These are phyloP conservation scores for Gracilinanus agilis DNA, from an alignment of 2,113 vertebrate species.

Conservation along the genomic window DNA sequence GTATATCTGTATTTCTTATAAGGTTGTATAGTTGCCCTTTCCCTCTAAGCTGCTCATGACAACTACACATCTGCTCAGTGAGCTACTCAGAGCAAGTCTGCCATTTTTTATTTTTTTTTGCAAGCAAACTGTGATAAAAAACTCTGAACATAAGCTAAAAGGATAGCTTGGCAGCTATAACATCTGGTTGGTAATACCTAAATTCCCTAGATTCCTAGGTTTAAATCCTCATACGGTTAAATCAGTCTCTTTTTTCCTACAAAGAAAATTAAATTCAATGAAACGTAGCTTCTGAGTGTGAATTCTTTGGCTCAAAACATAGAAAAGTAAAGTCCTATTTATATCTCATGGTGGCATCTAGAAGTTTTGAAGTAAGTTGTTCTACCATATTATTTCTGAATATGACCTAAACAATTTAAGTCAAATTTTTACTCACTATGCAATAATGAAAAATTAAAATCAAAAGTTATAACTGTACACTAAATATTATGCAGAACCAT, in stretches of 20 bases:
- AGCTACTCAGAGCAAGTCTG: background rate
- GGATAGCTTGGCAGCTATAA: conserved; percentile 55
- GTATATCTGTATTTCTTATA: rapidly evolving
- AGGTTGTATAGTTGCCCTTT: background rate
- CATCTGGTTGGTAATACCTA: conserved; percentile 70
- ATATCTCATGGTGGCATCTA: conserved; percentile 27
- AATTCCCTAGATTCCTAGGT: conserved; percentile 66
- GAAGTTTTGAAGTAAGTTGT: conserved; percentile 46
- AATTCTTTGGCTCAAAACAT: conserved; percentile 50
- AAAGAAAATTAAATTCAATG: conserved; percentile 48
- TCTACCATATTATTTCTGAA: background rate
- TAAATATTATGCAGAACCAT: background rate
- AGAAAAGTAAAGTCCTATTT: conserved; percentile 51
- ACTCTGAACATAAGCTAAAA: conserved; percentile 56
- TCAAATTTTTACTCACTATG: conserved; percentile 1
- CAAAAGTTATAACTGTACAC: background rate
- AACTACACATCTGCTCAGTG: background rate
- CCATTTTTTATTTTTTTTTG: conserved; percentile 62
- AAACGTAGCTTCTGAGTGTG: conserved; percentile 55
- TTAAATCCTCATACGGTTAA: conserved; percentile 58
- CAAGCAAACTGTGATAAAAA: conserved; percentile 70
- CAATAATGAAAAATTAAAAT: conserved; percentile 4
- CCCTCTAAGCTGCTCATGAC: background rate
- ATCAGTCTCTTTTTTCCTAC: conserved; percentile 66
- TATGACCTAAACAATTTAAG: conserved; percentile 9